Percentiles rank a stretch among this genome's conserved stretches.
These are phyloP conservation scores for Leucozona laternaria DNA, from an alignment of 2,888 invertebrate species.

Conservation along the genomic window DNA sequence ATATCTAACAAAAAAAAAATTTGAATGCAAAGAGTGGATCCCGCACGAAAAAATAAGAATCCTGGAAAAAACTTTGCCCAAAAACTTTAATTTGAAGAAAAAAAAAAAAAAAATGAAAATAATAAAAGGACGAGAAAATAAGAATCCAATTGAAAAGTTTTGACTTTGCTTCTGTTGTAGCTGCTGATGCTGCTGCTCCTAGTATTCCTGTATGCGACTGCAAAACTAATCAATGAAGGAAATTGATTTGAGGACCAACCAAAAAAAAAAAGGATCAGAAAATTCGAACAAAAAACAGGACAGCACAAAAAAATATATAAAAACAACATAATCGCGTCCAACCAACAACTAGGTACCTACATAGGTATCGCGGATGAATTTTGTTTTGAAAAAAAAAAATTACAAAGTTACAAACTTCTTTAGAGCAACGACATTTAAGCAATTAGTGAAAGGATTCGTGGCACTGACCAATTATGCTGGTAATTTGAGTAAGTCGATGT, in stretches of 20 bases:
- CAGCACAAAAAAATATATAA: constrained; percentile 9
- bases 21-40: constrained; percentile 66
- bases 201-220: constrained; percentile 69
- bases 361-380: constrained; percentile 33
- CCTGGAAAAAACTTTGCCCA: constrained; percentile 46
- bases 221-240: constrained; percentile 74
- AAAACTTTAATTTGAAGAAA: constrained; percentile 70
- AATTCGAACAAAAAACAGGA: constrained; percentile 13
- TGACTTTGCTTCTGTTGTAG: constrained; percentile 59
- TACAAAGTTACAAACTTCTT: constrained; percentile 34
- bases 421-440: constrained; percentile 63
- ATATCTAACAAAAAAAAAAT: constrained; percentile 51
- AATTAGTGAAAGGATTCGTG: constrained; percentile 69
- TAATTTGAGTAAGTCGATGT: constrained; percentile 63
- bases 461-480: constrained; percentile 71
- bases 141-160: constrained; percentile 76
- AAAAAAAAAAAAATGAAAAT: constrained; percentile 38
- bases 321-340: constrained; percentile 33
- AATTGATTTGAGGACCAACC: constrained; percentile 67
- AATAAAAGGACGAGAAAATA: constrained; percentile 64
- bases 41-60: constrained; percentile 20
- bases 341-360: not conserved
- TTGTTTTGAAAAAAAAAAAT: constrained; percentile 6
- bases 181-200: constrained; percentile 11
- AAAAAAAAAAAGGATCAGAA: constrained; percentile 62